phyloP scores from a whole-genome alignment of 2,797 vertebrate species.

The Dallia pectoralis region DNA sequence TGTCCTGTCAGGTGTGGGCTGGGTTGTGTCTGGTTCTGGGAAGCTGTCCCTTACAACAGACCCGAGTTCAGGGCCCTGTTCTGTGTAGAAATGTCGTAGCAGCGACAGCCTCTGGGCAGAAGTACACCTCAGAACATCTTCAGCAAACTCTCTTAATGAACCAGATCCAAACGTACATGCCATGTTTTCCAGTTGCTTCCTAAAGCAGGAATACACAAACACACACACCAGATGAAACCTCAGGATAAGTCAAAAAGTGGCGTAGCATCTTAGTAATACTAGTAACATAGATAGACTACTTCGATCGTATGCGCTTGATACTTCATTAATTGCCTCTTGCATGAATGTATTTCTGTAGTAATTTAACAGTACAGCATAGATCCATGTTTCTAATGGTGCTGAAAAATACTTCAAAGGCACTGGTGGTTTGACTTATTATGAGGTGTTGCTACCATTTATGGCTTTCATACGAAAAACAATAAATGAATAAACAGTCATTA shows the following conservation, averaged over 20 bases:
- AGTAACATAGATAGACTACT: not conserved
- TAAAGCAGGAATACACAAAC: slow-evolving; percentile 50
- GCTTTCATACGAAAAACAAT: slow-evolving; percentile 13
- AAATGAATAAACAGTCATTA: slow-evolving; percentile 1
- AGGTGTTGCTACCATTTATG: slow-evolving; percentile 11
- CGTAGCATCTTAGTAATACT: not conserved
- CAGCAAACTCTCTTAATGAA: slow-evolving; percentile 78
- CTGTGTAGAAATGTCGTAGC: slow-evolving; percentile 80
- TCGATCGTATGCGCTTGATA: not conserved
- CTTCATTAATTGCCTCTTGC: not conserved
- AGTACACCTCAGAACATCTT: slow-evolving; percentile 68
- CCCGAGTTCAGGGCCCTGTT: slow-evolving; percentile 72
- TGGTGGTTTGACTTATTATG: not conserved
- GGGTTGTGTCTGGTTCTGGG: slow-evolving; percentile 48
- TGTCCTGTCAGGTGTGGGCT: slow-evolving; percentile 10
- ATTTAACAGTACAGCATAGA: not conserved
- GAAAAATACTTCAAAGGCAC: not conserved
- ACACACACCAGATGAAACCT: not conserved
- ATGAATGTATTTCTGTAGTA: not conserved
- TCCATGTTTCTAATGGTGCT: not conserved
- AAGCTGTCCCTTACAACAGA: slow-evolving; percentile 65
- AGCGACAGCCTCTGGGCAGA: slow-evolving; percentile 79
- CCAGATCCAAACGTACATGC: slow-evolving; percentile 71
- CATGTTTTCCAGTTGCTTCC: slow-evolving; percentile 91
- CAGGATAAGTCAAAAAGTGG: slow-evolving; percentile 16